phyloP scores from a whole-genome alignment of 2,113 vertebrate genomes.

The Upupa epops region DNA sequence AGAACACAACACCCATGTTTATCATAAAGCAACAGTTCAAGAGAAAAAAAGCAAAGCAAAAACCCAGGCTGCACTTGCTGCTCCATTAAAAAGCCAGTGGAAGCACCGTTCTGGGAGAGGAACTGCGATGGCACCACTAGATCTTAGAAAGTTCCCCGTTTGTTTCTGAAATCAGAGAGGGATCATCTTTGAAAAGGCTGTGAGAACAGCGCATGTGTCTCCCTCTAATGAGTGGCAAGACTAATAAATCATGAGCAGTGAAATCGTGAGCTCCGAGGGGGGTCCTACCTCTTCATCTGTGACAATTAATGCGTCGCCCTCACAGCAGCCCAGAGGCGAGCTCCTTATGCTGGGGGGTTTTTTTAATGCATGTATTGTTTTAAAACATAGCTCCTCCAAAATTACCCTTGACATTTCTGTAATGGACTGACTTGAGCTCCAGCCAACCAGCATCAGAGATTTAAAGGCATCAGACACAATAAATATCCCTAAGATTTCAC shows the following conservation, averaged over 20 bases:
- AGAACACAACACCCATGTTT: not conserved
- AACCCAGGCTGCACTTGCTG: not conserved
- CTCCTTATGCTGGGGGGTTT: constrained; percentile 50
- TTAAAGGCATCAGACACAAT: not conserved
- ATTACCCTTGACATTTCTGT: constrained; percentile 53
- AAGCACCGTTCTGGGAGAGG: no score
- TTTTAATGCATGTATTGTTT: constrained; percentile 60
- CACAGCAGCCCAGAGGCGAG: constrained; percentile 48
- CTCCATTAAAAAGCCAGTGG: not conserved
- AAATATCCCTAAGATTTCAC: not conserved
- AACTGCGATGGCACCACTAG: no score
- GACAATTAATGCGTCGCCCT: constrained; percentile 52
- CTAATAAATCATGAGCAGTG: constrained; percentile 45
- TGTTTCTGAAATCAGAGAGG: not conserved
- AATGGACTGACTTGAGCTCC: constrained; percentile 28
- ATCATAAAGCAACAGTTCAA: not conserved
- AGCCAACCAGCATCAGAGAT: not conserved
- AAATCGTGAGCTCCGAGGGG: constrained; percentile 40
- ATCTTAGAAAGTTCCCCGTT: not conserved
- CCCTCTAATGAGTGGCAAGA: constrained; percentile 20
- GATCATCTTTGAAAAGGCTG: not conserved
- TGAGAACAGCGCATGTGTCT: not conserved
- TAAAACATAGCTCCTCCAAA: constrained; percentile 51
- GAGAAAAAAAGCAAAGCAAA: not conserved
- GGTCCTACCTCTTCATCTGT: constrained; percentile 50